A percentile compares a stretch with the other conserved stretches of the same genome.
These are phyloP conservation scores for Helicoverpa assulta DNA, from an alignment of 2,888 invertebrate genomes.

Conservation along the genomic window DNA sequence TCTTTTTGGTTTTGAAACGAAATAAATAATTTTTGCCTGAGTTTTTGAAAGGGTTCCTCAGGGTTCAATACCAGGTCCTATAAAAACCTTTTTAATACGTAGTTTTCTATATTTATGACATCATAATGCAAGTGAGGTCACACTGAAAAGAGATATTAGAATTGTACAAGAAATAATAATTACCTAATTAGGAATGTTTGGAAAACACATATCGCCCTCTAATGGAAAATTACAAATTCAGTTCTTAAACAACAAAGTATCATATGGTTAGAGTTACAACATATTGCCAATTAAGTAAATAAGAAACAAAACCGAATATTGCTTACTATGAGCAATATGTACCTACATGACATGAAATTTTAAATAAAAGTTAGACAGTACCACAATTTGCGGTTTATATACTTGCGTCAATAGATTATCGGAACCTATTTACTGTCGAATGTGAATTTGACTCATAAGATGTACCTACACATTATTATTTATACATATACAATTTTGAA, in stretches of 20 bases:
- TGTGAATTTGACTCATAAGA: conserved; percentile 30
- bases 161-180: too few relatives aligned
- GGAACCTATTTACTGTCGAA: conserved; percentile 22
- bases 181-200: background rate
- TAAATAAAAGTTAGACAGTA: conserved; percentile 13
- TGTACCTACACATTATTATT: background rate
- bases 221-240: background rate
- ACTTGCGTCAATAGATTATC: conserved; percentile 37
- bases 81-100: too few relatives aligned
- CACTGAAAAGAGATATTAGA: too few relatives aligned
- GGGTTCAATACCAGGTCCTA: too few relatives aligned
- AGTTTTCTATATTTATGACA: too few relatives aligned
- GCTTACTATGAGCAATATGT: background rate
- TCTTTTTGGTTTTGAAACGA: too few relatives aligned
- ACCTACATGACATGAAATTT: background rate
- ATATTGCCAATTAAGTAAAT: background rate
- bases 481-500: background rate
- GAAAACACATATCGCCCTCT: background rate
- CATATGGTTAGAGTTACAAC: background rate
- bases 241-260: background rate
- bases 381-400: conserved; percentile 26
- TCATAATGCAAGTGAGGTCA: too few relatives aligned
- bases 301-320: background rate
- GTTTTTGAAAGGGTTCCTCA: too few relatives aligned
- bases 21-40: too few relatives aligned